Conservation (phyloP, 37 sponge, comb jelly and placozoan species). For the Oopsacas minuta region DNA sequence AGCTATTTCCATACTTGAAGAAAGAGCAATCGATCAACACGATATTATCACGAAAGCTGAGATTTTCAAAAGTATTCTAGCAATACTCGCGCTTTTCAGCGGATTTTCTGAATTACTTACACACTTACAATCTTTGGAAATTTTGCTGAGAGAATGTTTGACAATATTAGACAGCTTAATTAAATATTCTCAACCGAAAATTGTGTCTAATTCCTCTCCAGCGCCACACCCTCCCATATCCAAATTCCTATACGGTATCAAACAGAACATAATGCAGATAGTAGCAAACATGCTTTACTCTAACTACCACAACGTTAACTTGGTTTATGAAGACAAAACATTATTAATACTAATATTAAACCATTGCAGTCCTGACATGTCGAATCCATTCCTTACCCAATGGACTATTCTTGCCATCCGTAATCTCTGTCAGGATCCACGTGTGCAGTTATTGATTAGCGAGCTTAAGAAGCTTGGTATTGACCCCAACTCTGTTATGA, state of each 20-base stretch:
- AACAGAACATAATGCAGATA: background rate
- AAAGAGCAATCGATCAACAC: background rate
- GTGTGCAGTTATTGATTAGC: background rate
- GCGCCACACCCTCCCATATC: background rate
- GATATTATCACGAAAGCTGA: background rate
- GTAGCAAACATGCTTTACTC: background rate
- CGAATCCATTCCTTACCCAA: background rate
- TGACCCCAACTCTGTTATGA: background rate
- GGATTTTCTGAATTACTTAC: background rate
- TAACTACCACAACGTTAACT: background rate
- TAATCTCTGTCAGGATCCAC: background rate
- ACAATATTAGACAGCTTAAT: background rate
- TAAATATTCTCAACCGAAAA: background rate
- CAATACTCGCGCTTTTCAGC: slow-evolving; percentile 6
- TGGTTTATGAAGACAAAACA: background rate
- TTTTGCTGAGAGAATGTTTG: background rate
- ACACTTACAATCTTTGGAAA: background rate
- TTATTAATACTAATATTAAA: background rate
- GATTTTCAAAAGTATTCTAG: background rate
- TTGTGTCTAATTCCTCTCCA: background rate
- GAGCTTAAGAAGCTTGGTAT: background rate
- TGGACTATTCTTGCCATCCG: slow-evolving; percentile 11
- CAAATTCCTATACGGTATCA: background rate
- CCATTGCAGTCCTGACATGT: background rate
- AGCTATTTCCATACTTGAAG: background rate